Conservation (phyloP, 2,113 vertebrate genomes). For the Cepphus grylle region DNA sequence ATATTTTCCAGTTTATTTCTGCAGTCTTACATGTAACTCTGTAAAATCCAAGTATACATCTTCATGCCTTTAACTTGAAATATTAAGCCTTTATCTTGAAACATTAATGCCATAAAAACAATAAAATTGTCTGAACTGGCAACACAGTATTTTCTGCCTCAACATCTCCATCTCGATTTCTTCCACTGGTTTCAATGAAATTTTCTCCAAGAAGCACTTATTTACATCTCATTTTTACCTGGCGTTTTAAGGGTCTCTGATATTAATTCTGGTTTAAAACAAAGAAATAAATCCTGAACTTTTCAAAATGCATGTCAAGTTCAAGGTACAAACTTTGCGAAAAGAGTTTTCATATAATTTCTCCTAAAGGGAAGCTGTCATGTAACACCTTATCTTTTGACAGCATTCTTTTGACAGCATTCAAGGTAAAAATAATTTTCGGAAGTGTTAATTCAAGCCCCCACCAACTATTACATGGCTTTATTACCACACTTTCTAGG, state of each 20-base stretch:
- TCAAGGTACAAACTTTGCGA: background rate
- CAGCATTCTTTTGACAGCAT: background rate
- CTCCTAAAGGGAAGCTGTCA: background rate
- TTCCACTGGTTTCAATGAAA: background rate
- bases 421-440: background rate
- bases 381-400: background rate
- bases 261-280: background rate
- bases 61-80: background rate
- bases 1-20: background rate
- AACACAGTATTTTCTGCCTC: background rate
- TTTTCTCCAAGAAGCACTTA: background rate
- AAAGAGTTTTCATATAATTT: background rate
- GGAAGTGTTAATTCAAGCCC: background rate
- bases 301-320: background rate
- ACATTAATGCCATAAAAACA: background rate
- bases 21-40: background rate
- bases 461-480: background rate
- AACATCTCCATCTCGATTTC: background rate
- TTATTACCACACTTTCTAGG: background rate
- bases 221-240: background rate
- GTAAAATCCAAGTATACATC: background rate
- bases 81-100: background rate
- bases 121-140: background rate
- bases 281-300: background rate
- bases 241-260: background rate